Evolutionary conservation across 2,888 invertebrate species (phyloP).

Genomic region (Tiliacea aurago): DNA sequence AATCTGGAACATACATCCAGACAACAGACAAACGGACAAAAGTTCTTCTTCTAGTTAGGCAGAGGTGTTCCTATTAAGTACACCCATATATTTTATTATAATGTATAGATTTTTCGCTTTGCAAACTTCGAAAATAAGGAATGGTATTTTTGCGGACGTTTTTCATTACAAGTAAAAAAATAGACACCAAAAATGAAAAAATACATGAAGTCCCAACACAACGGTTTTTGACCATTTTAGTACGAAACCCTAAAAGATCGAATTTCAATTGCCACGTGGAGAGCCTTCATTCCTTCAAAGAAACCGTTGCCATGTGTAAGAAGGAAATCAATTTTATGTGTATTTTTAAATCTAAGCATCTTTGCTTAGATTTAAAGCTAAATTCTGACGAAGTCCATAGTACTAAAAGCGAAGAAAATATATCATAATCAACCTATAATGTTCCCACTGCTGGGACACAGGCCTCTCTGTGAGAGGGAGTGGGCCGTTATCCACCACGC

Average conservation of each 20-base stretch:
- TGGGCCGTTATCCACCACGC: no score
- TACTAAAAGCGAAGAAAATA: not conserved
- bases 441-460: no score
- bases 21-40: no score
- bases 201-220: not conserved
- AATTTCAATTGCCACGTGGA: slow-evolving; percentile 3
- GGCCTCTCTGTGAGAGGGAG: no score
- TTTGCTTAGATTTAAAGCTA: no score
- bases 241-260: not conserved
- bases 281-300: not conserved
- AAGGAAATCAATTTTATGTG: no score
- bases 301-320: not conserved
- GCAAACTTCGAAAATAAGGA: not conserved
- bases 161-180: no score
- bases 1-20: no score
- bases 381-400: not conserved
- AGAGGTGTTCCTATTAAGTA: no score
- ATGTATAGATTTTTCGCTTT: not conserved
- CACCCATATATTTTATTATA: no score
- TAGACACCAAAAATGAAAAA: not conserved
- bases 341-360: not conserved
- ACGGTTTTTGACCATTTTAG: not conserved
- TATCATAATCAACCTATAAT: not conserved
- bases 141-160: not conserved
- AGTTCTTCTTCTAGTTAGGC: no score